phyloP scores from a whole-genome alignment of 2,113 vertebrate species.

The Myotis lucifugus region DNA sequence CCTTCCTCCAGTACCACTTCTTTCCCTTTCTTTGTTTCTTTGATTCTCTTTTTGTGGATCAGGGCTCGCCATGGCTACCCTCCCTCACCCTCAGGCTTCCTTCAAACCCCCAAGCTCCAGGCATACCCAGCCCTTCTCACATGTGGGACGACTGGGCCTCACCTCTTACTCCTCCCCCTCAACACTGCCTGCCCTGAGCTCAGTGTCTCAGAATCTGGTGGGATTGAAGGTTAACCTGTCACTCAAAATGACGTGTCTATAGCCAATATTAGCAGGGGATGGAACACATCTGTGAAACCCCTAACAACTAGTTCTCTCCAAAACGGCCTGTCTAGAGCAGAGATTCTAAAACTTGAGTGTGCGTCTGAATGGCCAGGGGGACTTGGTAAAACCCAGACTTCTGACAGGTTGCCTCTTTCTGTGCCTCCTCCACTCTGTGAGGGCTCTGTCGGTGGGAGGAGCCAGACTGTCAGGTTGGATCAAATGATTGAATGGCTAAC shows the following conservation, averaged over 20 bases:
- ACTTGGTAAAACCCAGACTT: background rate
- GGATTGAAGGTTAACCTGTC: background rate
- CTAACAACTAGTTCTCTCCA: background rate
- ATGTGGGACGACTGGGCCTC: background rate
- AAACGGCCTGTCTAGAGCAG: background rate
- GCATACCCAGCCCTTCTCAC: accelerated
- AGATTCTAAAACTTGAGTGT: background rate
- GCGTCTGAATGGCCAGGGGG: background rate
- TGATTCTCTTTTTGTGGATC: background rate
- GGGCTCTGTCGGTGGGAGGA: background rate
- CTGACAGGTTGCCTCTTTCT: no score
- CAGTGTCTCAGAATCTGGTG: background rate
- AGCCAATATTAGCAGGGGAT: background rate
- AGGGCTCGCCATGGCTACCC: accelerated
- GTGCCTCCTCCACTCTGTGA: no score
- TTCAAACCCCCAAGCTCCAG: background rate
- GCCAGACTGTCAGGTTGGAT: no score
- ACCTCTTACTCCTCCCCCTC: accelerated
- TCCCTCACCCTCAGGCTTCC: background rate
- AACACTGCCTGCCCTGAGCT: background rate
- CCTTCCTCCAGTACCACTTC: background rate
- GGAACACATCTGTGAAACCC: background rate
- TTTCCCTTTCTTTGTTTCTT: no score
- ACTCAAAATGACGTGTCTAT: background rate
- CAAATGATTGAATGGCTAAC: no score